phyloP scores from a whole-genome alignment of 2,888 invertebrate species.

The Lepidochrysops patricia region DNA sequence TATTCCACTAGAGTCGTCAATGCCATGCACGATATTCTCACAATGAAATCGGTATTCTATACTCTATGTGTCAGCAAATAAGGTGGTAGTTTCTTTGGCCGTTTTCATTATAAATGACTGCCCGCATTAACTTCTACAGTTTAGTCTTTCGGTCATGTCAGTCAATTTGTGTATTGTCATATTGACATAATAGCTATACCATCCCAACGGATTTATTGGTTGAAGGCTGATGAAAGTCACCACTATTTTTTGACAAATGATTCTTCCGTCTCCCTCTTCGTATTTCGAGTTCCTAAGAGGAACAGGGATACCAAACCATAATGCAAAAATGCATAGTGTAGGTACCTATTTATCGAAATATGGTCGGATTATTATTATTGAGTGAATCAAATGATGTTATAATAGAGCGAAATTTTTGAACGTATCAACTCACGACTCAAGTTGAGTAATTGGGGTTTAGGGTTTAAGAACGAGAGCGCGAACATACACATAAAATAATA shows the following conservation, averaged over 20 bases:
- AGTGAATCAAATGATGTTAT: constrained; percentile 62
- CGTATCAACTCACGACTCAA: too few species aligned
- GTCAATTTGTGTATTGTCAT: constrained; percentile 74
- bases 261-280: constrained; percentile 35
- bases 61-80: constrained; percentile 23
- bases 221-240: constrained; percentile 65
- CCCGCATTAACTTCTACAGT: constrained; percentile 63
- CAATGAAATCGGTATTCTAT: constrained; percentile 18
- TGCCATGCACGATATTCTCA: neutral
- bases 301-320: constrained; percentile 34
- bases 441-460: constrained; percentile 33
- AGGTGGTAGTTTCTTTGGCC: constrained; percentile 28
- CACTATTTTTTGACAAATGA: constrained; percentile 48
- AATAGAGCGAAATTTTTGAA: constrained; percentile 51
- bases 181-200: constrained; percentile 69
- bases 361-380: constrained; percentile 54
- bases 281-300: constrained; percentile 18
- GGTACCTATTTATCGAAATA: constrained; percentile 63
- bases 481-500: too few species aligned
- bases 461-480: constrained; percentile 25
- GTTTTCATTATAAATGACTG: constrained; percentile 23
- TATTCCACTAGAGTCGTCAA: constrained; percentile 10
- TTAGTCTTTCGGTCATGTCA: constrained; percentile 70
- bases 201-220: constrained; percentile 68
- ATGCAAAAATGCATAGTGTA: constrained; percentile 45